A percentile compares a stretch with the other conserved stretches of the same genome.
phyloP scores from a whole-genome alignment of 2,113 vertebrate species.

The Monarcha castaneiventris region DNA sequence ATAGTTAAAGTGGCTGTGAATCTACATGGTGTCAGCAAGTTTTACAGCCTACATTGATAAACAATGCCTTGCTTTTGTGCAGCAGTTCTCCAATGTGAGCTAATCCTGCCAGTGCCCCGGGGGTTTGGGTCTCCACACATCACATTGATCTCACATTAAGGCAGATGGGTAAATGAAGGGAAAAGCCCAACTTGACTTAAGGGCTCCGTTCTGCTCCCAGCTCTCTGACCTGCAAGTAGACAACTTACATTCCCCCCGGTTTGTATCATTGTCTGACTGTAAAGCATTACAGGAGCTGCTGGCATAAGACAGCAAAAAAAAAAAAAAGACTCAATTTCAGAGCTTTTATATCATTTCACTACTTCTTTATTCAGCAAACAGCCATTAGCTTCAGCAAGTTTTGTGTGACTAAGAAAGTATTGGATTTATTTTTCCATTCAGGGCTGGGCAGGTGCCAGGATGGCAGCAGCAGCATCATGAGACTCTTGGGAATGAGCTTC shows the following conservation, averaged over 20 bases:
- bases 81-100: conserved; percentile 5
- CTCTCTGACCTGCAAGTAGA: conserved; percentile 2
- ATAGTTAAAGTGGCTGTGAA: neutral
- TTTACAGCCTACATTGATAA: conserved; percentile 32
- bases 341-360: conserved; percentile 20
- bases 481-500: neutral
- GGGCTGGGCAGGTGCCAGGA: conserved; percentile 28
- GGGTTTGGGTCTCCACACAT: conserved; percentile 19
- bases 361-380: conserved; percentile 38
- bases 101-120: conserved; percentile 2
- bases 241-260: neutral
- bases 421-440: neutral
- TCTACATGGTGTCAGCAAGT: conserved; percentile 30
- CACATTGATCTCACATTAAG: conserved; percentile 43
- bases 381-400: conserved; percentile 43
- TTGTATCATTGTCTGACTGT: neutral
- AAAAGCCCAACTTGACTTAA: conserved; percentile 39
- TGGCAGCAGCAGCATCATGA: neutral
- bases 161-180: conserved; percentile 45
- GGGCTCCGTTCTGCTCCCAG: neutral
- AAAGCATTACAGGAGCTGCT: neutral
- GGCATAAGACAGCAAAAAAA: neutral
- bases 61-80: conserved; percentile 18
- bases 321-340: conserved; percentile 1
- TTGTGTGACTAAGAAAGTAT: conserved; percentile 11